phyloP scores from a whole-genome alignment of 1,140 invertebrate species.

The Tetraneura akinire region DNA sequence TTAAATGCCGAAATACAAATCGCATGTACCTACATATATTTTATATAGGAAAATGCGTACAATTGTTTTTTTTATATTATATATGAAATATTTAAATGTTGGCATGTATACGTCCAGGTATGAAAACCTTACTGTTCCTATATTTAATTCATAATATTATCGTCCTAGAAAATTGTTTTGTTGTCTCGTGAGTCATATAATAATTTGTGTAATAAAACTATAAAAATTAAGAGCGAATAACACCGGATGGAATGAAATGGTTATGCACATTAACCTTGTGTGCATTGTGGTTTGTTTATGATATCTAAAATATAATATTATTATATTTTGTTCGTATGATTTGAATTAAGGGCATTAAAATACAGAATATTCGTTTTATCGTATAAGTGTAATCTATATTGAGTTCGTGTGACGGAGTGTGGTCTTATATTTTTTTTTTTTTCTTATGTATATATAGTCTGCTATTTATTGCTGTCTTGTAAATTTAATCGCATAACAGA shows the following conservation, averaged over 20 bases:
- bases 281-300: too few relatives aligned
- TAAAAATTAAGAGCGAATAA: background rate
- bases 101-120: too few relatives aligned
- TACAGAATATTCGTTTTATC: background rate
- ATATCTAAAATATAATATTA: background rate
- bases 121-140: background rate
- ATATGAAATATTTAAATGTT: too few relatives aligned
- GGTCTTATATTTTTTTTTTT: background rate
- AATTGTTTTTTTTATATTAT: too few relatives aligned
- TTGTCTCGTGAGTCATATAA: background rate
- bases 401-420: too few relatives aligned
- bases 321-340: background rate
- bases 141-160: background rate
- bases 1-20: too few relatives aligned
- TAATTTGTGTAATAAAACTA: background rate
- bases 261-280: background rate
- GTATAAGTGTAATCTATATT: too few relatives aligned
- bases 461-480: background rate
- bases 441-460: too few relatives aligned
- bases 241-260: background rate
- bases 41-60: too few relatives aligned
- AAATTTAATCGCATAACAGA: background rate
- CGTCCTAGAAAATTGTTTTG: background rate
- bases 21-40: too few relatives aligned
- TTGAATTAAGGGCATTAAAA: slow-evolving; percentile 9